Percentiles rank a stretch among this genome's conserved stretches.
phyloP scores from a whole-genome alignment of 2,888 invertebrate species.

The Bruchidius siliquastri region DNA sequence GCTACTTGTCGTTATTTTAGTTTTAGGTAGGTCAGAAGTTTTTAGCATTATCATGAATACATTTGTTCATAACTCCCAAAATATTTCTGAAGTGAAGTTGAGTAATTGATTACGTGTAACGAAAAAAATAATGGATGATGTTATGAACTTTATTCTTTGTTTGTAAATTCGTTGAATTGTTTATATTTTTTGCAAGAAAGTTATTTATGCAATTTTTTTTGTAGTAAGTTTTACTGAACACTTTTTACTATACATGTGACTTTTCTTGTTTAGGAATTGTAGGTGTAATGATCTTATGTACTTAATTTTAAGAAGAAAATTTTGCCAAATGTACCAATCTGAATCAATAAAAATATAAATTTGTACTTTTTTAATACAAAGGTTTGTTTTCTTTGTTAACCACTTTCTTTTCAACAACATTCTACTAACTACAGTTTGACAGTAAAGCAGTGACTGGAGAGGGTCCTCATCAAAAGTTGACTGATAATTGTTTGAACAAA shows the following conservation, averaged over 20 bases:
- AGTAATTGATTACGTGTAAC: neutral
- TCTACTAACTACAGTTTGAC: too few species aligned
- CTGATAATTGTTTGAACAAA: too few species aligned
- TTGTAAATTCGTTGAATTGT: constrained; percentile 16
- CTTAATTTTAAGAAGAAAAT: constrained; percentile 25
- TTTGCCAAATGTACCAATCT: constrained; percentile 21
- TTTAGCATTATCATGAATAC: constrained; percentile 21
- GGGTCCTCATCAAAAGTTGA: too few species aligned
- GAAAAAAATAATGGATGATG: constrained; percentile 11
- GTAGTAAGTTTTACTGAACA: constrained; percentile 26
- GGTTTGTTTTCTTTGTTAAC: constrained; percentile 1
- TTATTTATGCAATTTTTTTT: constrained; percentile 17
- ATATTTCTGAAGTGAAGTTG: neutral
- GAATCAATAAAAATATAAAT: constrained; percentile 26
- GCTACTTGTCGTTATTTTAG: neutral
- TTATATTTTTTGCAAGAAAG: constrained; percentile 17
- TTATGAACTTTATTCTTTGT: constrained; percentile 28
- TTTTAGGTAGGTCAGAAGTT: constrained; percentile 11
- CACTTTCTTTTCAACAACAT: neutral
- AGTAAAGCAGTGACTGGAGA: too few species aligned
- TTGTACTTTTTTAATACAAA: constrained; percentile 28
- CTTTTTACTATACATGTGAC: constrained; percentile 29
- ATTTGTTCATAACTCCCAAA: neutral
- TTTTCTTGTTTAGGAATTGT: constrained; percentile 24
- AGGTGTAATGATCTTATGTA: constrained; percentile 26